phyloP scores from a whole-genome alignment of 2,113 vertebrate species.

The Chloropsis hardwickii region DNA sequence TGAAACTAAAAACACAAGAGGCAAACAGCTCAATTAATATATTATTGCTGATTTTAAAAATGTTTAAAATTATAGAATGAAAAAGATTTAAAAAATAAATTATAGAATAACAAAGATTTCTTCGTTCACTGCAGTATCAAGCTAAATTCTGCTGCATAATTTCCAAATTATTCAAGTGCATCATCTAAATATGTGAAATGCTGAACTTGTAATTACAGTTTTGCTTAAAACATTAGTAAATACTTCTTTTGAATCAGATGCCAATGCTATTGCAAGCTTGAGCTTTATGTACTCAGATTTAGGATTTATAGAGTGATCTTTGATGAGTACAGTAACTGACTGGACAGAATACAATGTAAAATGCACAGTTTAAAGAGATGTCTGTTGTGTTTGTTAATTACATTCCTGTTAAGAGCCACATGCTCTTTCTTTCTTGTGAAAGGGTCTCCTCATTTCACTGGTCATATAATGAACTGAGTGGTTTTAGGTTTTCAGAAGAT shows the following conservation, averaged over 20 bases:
- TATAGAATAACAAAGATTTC: not conserved
- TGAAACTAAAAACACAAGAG: not conserved
- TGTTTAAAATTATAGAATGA: not conserved
- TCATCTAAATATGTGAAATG: not conserved
- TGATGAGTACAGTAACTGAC: not conserved
- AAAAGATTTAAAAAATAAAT: not conserved
- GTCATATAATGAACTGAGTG: not conserved
- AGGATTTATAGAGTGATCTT: not conserved
- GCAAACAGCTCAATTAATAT: not conserved
- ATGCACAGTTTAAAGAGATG: not conserved
- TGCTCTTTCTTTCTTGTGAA: not conserved
- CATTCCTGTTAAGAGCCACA: not conserved
- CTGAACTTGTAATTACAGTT: not conserved
- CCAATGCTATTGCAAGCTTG: not conserved
- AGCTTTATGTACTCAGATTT: not conserved
- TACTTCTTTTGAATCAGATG: not conserved
- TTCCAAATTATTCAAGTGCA: not conserved
- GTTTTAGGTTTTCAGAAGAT: not conserved
- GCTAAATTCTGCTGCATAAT: not conserved
- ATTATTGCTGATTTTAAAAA: not conserved
- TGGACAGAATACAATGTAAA: not conserved
- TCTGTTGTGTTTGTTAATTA: not conserved
- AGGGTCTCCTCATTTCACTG: fast-evolving
- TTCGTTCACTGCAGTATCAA: not conserved
- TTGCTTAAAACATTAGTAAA: not conserved